These are phyloP conservation scores for Pheosia gnoma DNA, from an alignment of 2,888 invertebrate genomes.

Conservation along the genomic window DNA sequence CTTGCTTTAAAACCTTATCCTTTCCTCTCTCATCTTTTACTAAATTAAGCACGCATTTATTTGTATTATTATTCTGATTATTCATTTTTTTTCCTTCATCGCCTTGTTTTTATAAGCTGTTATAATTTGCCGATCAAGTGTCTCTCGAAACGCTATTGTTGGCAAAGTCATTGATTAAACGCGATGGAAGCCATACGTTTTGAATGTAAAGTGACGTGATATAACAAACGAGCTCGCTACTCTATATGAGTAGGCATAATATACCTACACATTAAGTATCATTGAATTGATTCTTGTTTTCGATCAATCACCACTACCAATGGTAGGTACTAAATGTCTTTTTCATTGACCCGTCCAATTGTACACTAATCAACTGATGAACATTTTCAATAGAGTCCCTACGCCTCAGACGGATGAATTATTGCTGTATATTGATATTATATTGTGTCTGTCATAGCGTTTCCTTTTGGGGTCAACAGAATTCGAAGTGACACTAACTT, in stretches of 20 bases:
- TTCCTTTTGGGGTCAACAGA: background rate
- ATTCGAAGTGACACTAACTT: background rate
- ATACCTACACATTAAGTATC: background rate
- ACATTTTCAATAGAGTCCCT: constrained; percentile 24
- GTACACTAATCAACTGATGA: constrained; percentile 46
- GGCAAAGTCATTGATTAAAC: too few relatives aligned
- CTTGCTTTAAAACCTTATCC: too few relatives aligned
- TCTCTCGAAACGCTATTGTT: too few relatives aligned
- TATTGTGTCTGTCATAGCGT: background rate
- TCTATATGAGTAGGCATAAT: background rate
- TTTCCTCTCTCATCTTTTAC: too few relatives aligned
- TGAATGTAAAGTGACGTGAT: too few relatives aligned
- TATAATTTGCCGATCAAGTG: too few relatives aligned
- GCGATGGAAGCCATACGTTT: too few relatives aligned
- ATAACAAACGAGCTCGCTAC: background rate
- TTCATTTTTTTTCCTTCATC: too few relatives aligned
- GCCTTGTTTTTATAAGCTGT: too few relatives aligned
- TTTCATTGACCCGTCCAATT: constrained; percentile 70
- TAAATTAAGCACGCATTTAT: too few relatives aligned
- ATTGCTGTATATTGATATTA: constrained; percentile 2
- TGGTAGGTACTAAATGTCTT: constrained; percentile 53
- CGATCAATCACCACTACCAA: constrained; percentile 58
- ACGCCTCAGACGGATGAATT: constrained; percentile 17
- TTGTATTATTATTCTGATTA: too few relatives aligned
- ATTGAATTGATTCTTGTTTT: constrained; percentile 21